These are phyloP conservation scores for Caenorhabditis macrosperma DNA, from an alignment of 2,888 invertebrate species.

Conservation along the genomic window DNA sequence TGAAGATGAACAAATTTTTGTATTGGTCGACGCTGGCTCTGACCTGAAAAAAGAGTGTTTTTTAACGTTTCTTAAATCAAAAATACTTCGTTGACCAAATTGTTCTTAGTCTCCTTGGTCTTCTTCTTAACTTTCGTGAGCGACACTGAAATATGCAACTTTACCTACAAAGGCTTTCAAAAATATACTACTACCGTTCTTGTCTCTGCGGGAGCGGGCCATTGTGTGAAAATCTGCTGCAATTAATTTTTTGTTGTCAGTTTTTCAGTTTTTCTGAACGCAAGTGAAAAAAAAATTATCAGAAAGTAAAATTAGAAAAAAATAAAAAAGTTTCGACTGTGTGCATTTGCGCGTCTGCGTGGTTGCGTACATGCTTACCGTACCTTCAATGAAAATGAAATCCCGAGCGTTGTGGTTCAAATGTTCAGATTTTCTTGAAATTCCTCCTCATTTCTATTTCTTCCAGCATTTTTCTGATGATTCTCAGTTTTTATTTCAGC, in stretches of 20 bases:
- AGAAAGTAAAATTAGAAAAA: not conserved
- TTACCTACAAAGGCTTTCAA: not conserved
- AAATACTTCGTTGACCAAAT: slow-evolving; percentile 87
- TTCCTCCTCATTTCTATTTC: no score
- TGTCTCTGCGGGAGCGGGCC: slow-evolving; percentile 62
- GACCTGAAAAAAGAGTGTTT: slow-evolving; percentile 81
- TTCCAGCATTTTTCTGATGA: no score
- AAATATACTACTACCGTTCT: slow-evolving; percentile 29
- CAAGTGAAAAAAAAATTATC: not conserved
- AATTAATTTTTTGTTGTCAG: slow-evolving; percentile 11
- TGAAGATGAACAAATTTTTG: slow-evolving; percentile 90
- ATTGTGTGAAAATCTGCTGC: slow-evolving; percentile 26
- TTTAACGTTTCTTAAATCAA: not conserved
- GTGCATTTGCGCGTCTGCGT: slow-evolving; percentile 13
- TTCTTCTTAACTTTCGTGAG: slow-evolving; percentile 95
- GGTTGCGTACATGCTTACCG: slow-evolving; percentile 26
- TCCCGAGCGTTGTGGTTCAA: no score
- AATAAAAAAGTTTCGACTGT: no score
- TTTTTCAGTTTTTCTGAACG: no score
- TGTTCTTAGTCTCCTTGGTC: slow-evolving; percentile 90
- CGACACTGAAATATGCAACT: slow-evolving; percentile 84
- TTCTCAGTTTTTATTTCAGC: no score
- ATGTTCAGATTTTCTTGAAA: no score
- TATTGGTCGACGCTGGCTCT: slow-evolving; percentile 89
- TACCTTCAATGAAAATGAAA: no score